These are phyloP conservation scores for Aurelia sp. DNA, from an alignment of 30 jellyfish, hydroid and myxozoan genomes.

Conservation along the genomic window DNA sequence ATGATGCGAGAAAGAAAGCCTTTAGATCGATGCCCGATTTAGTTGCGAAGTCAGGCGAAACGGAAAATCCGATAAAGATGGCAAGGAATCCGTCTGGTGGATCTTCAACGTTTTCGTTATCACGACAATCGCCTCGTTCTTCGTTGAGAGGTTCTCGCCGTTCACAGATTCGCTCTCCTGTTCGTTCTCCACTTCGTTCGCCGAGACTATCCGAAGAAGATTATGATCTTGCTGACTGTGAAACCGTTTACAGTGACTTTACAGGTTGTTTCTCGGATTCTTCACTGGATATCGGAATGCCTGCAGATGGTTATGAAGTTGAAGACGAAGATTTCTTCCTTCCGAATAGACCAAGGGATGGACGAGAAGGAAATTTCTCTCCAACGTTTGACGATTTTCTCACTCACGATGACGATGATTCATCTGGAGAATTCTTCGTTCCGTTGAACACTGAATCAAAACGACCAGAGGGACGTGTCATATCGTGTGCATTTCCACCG, in stretches of 20 bases:
- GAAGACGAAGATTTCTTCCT: constrained; percentile 70
- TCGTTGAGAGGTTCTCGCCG: constrained; percentile 19
- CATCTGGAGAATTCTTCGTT: constrained; percentile 73
- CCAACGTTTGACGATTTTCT: constrained; percentile 75
- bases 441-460: constrained; percentile 43
- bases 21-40: constrained; percentile 64
- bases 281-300: constrained; percentile 51
- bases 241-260: constrained; percentile 65
- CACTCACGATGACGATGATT: constrained; percentile 62
- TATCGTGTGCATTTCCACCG: constrained; percentile 83
- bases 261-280: constrained; percentile 72
- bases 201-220: constrained; percentile 64
- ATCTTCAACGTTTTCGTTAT: constrained; percentile 29
- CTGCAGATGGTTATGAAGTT: constrained; percentile 53
- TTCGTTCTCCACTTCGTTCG: constrained; percentile 68
- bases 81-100: constrained; percentile 52
- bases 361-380: constrained; percentile 49
- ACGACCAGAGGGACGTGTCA: constrained; percentile 50
- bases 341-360: constrained; percentile 23
- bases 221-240: constrained; percentile 55
- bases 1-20: constrained; percentile 32
- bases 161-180: constrained; percentile 46
- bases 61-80: constrained; percentile 3
- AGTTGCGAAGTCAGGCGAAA: constrained; percentile 1
- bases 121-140: constrained; percentile 20